phyloP scores from a whole-genome alignment of 2,113 vertebrate species.

The Pseudorhombus dupliciocellatus region DNA sequence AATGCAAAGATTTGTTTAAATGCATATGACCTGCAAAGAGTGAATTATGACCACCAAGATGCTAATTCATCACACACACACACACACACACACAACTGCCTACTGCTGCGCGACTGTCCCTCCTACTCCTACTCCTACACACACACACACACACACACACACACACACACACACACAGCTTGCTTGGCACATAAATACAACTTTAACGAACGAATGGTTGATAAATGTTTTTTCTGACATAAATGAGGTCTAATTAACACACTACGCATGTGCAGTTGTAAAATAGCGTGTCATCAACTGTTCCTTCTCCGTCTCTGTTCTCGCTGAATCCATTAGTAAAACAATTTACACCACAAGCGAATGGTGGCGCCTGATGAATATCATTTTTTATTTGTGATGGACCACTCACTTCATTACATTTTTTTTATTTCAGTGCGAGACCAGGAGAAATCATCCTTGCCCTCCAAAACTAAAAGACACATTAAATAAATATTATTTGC shows the following conservation, averaged over 20 bases:
- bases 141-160: slow-evolving; percentile 2
- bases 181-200: background rate
- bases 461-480: background rate
- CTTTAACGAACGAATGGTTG: slow-evolving; percentile 5
- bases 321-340: slow-evolving; percentile 51
- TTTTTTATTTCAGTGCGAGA: slow-evolving; percentile 13
- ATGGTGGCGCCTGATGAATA: slow-evolving; percentile 30
- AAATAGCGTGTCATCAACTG: slow-evolving; percentile 33
- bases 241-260: slow-evolving; percentile 35
- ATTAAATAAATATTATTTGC: slow-evolving; percentile 5
- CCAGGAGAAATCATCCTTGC: background rate
- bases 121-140: too few relatives aligned
- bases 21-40: slow-evolving; percentile 13
- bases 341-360: slow-evolving; percentile 39
- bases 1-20: slow-evolving; percentile 45
- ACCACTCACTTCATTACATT: slow-evolving; percentile 21
- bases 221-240: slow-evolving; percentile 9
- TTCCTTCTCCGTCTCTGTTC: slow-evolving; percentile 28
- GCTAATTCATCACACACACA: slow-evolving; percentile 32
- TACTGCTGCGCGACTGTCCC: slow-evolving; percentile 31
- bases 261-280: slow-evolving; percentile 45
- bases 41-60: slow-evolving; percentile 46
- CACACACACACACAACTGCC: slow-evolving; percentile 18
- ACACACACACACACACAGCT: background rate
- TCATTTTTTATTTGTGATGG: slow-evolving; percentile 14